Evolutionary conservation across 2,113 vertebrate species (phyloP), one percentile per base, ranked within the genome.

Genomic region (Excalfactoria chinensis): DNA sequence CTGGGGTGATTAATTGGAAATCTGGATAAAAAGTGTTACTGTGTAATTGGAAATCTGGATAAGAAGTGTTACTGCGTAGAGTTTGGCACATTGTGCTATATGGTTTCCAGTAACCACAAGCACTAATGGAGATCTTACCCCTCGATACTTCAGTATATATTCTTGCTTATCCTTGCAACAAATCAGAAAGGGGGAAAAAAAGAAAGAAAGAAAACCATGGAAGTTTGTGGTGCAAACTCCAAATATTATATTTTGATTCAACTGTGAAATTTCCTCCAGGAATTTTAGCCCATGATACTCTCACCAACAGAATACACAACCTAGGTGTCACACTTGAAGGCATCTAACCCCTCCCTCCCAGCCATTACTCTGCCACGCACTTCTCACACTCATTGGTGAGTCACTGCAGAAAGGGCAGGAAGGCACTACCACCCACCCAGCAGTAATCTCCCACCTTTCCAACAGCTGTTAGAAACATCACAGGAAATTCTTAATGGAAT

Each of bases 121-220:
- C 3, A 62, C 5, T 55, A 43, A 76, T 5, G 6, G 8, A 68
- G 55, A 43, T 55, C 12, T 66, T n/a, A 49, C 7, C 13, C 51
- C 32, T 28, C 4, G 51, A 5, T 7, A 41, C 2, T 63, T 78
- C 21, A 35, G n/a, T 58, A 28, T 69, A 46, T 86, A 69, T 53
- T 86, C 32, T 53, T 7, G 46, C 15, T 23, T 26, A 40, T 22
- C 15, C 30, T 49, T 86, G 19, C 13, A 66, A 75, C 25, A 76
- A 64, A 44, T 35, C 22, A 35, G 13, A 56, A 26, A 7, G 37
- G 60, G 48, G 40, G 21, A 25, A 44, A 14, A 59, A 34, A 37
- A 21, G 8, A 41, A 41, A 7, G n/a, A n/a, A n/a, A 34, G 13
- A 59, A n/a, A 3, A 1, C 1, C 11, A 48, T 5, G 28, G 58